These are phyloP conservation scores for Drosophila melanocephala DNA, from an alignment of 2,888 invertebrate species.

Conservation along the genomic window DNA sequence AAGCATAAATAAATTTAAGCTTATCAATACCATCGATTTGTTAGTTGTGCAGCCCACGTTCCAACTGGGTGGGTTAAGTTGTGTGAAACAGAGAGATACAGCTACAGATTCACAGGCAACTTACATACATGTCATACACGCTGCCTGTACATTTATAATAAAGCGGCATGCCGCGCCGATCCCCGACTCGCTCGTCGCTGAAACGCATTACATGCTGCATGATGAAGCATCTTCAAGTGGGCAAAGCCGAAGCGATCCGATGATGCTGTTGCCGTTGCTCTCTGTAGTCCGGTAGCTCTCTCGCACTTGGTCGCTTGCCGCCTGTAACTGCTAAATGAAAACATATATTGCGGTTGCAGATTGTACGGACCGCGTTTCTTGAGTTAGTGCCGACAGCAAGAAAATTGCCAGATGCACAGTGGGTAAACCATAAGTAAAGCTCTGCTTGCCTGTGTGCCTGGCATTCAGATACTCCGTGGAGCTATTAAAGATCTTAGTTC, in stretches of 20 bases:
- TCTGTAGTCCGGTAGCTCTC: constrained; percentile 59
- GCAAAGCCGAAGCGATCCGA: constrained; percentile 53
- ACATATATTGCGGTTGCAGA: constrained; percentile 73
- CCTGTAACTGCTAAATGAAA: constrained; percentile 80
- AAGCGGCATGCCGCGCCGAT: constrained; percentile 62
- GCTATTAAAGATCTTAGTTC: neutral
- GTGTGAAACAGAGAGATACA: constrained; percentile 8
- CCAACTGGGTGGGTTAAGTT: constrained; percentile 36
- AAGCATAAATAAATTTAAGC: neutral
- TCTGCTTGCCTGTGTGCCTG: neutral
- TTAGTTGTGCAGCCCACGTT: constrained; percentile 1
- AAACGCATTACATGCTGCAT: constrained; percentile 66
- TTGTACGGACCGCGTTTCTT: constrained; percentile 30
- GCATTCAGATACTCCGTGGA: neutral
- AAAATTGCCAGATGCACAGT: constrained; percentile 60
- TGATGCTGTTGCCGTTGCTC: constrained; percentile 29
- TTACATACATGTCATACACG: constrained; percentile 77
- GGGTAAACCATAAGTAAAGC: constrained; percentile 5
- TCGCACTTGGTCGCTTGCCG: constrained; percentile 45
- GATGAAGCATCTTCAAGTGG: constrained; percentile 76
- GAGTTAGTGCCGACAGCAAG: constrained; percentile 21
- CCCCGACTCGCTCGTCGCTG: constrained; percentile 22
- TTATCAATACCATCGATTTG: constrained; percentile 26
- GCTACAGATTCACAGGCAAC: constrained; percentile 38
- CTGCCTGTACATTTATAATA: constrained; percentile 75